phyloP scores from a whole-genome alignment of 64 coral and sea anemone genomes.

The Stichodactyla mertensii region DNA sequence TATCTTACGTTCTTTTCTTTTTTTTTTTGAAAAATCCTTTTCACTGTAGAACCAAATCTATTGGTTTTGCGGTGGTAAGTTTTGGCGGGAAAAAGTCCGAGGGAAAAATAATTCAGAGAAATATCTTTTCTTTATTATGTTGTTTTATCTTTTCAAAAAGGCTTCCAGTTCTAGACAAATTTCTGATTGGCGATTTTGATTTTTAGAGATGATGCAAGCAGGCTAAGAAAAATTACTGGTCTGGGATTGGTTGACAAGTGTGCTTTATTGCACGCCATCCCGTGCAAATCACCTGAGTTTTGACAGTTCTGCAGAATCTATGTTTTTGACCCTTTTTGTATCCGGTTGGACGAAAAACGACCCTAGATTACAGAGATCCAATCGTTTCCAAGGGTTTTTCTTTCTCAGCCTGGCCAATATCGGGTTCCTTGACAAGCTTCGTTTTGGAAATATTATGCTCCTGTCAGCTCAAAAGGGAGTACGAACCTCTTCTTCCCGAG shows the following conservation, averaged over 20 bases:
- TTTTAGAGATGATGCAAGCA: not conserved
- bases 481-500: not conserved
- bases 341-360: not conserved
- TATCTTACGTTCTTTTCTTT: not conserved
- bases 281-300: not conserved
- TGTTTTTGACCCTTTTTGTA: not conserved
- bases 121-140: not conserved
- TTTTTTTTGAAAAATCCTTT: not conserved
- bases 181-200: not conserved
- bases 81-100: not conserved
- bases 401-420: not conserved
- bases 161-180: not conserved
- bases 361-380: not conserved
- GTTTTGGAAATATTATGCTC: not conserved
- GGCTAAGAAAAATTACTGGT: not conserved
- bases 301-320: not conserved
- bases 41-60: not conserved
- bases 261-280: not conserved
- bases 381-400: not conserved
- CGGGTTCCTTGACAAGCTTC: not conserved
- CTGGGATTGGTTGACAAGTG: not conserved
- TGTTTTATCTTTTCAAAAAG: too few relatives aligned
- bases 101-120: not conserved
- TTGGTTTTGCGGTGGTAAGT: not conserved
- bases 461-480: not conserved